Base-by-base conservation (phyloP, 2,888 invertebrate genomes). In the Cremastobaeus sp. region DNA sequence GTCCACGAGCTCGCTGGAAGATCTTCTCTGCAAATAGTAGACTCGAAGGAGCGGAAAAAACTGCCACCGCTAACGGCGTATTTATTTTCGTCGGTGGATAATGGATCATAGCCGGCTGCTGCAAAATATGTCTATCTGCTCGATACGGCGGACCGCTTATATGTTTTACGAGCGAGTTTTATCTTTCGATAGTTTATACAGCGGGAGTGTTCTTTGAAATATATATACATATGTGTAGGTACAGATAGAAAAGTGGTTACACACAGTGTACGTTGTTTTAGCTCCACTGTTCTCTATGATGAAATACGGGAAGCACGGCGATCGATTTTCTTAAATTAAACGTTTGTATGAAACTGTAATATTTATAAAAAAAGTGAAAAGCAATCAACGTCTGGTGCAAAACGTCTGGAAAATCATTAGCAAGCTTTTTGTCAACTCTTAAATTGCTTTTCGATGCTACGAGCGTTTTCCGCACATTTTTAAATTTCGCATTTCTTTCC, bases 121-220 rank as follows among this genome's bases (percentile, higher is more conserved):
- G 50, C 41, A 43, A 66, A 66, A 66, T 57, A 48, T 57, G 50
- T 57, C 66, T 66, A 48, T 48, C 47, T 32, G 48, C 25, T 57
- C 55, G 41, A 41, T 66, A 41, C 66, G 41, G 11, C 17, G 34
- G 41, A 57, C 66, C 34, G 48, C 41, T 66, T 48, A 57, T 57
- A 28, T 57, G 34, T 57, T 55, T 66, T 45, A 55, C 32, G 47
- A 39, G 21, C 28, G 21, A 2, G 21, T 39, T 55, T 66, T 66
- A 55, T 66, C 47, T 48, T 54, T 62, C 28, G 54, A 43, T 30
- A 47, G 37, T 20, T 21, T 50, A 39, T 43, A 55, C 32, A 32
- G 34, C 32, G 21, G 55, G 34, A 43, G 43, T 21, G 32, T 32
- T 57, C 55, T 21, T 43, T 57, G 12, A n/a, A 12, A 12, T 3